phyloP scores from a whole-genome alignment of 1,140 invertebrate genomes.

The Diorhabda elongata region DNA sequence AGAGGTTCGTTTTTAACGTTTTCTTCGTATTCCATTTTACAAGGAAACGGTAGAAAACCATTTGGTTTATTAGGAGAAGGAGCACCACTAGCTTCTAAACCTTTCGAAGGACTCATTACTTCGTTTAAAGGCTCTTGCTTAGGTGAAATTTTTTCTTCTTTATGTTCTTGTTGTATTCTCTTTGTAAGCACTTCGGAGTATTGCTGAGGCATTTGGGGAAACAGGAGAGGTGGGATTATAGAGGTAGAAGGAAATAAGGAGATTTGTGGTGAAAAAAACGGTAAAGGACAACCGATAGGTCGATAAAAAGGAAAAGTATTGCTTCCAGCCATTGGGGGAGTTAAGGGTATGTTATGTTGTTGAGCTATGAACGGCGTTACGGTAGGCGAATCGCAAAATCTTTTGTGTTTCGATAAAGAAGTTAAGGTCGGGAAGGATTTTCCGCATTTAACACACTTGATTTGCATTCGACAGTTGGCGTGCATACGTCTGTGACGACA shows the following conservation, averaged over 20 bases:
- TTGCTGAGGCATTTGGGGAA: constrained; percentile 46
- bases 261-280: constrained; percentile 54
- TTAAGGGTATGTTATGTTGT: constrained; percentile 49
- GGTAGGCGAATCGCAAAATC: constrained; percentile 71
- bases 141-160: constrained; percentile 5
- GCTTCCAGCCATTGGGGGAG: constrained; percentile 49
- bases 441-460: constrained; percentile 88
- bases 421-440: constrained; percentile 87
- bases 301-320: constrained; percentile 68
- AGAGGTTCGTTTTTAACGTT: background rate
- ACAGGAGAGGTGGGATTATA: constrained; percentile 52
- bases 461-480: constrained; percentile 79
- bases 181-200: constrained; percentile 36
- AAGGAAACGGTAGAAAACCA: background rate
- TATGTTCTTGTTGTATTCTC: background rate
- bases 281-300: constrained; percentile 44
- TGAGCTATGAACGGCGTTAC: constrained; percentile 51
- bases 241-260: constrained; percentile 51
- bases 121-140: constrained; percentile 44
- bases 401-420: constrained; percentile 77
- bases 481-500: constrained; percentile 99
- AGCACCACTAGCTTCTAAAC: constrained; percentile 60
- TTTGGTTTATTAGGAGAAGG: constrained; percentile 60
- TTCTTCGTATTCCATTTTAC: background rate
- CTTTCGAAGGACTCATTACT: constrained; percentile 61